phyloP scores from a whole-genome alignment of 2,113 vertebrate genomes.

The Helogale parvula region DNA sequence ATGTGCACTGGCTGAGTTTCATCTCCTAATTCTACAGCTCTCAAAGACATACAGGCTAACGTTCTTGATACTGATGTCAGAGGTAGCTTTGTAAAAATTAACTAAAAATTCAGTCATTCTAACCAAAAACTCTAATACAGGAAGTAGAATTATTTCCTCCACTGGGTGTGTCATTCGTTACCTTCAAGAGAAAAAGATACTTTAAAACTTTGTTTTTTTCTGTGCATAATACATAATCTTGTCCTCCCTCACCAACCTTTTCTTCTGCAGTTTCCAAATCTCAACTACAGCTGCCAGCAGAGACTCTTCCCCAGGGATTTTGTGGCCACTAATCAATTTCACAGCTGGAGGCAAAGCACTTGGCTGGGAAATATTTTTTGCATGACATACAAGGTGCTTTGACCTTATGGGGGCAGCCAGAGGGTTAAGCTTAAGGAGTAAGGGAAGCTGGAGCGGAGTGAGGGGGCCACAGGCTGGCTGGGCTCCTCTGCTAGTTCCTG shows the following conservation, averaged over 20 bases:
- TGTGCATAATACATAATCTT: not conserved
- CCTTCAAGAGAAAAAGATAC: not conserved
- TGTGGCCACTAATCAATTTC: constrained; percentile 66
- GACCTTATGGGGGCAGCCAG: constrained; percentile 14
- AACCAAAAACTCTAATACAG: not conserved
- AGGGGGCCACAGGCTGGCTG: not conserved
- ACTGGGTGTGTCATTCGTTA: not conserved
- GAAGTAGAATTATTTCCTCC: constrained; percentile 31
- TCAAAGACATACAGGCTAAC: not conserved
- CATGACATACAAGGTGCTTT: constrained; percentile 38
- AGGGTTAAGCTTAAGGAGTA: not conserved
- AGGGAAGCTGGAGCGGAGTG: not conserved
- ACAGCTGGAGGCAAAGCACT: constrained; percentile 67
- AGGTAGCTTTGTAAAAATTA: not conserved
- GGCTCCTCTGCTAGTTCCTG: not conserved
- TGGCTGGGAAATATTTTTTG: constrained; percentile 55
- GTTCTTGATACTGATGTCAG: constrained; percentile 21
- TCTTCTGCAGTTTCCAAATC: constrained; percentile 60
- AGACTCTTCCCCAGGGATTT: constrained; percentile 45
- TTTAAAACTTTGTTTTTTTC: not conserved
- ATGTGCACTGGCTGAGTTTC: not conserved
- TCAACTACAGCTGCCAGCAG: constrained; percentile 49
- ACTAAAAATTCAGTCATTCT: not conserved
- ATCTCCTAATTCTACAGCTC: not conserved
- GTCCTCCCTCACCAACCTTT: not conserved